A percentile compares a stretch with the other conserved stretches of the same genome.
These are phyloP conservation scores for Pelagia noctiluca DNA, from an alignment of 30 jellyfish, hydroid and myxozoan species.

Conservation along the genomic window DNA sequence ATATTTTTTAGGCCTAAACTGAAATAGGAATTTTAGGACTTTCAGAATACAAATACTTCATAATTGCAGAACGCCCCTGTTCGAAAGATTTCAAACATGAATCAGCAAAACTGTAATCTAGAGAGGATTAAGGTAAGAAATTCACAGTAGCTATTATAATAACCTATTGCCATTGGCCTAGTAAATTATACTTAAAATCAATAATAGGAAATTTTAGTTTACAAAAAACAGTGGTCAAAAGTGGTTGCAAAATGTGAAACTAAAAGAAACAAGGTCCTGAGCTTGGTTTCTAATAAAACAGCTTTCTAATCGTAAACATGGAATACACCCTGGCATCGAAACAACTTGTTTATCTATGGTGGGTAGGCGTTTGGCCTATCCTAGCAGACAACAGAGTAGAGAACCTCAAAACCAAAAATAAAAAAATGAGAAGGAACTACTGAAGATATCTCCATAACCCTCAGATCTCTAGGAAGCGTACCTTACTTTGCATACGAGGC, in stretches of 20 bases:
- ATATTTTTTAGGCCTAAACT: background rate
- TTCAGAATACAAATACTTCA: too few relatives aligned
- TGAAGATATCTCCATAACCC: too few relatives aligned
- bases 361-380: too few relatives aligned
- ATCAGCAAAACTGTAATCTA: constrained; percentile 25
- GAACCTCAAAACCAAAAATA: too few relatives aligned
- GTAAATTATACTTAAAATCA: background rate
- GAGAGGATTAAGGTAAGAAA: constrained; percentile 68
- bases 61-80: background rate
- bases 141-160: too few relatives aligned
- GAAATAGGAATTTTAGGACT: background rate
- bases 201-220: background rate
- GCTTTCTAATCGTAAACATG: background rate
- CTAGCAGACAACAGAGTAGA: too few relatives aligned
- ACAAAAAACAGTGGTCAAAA: background rate
- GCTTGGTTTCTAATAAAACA: background rate
- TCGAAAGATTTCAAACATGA: constrained; percentile 6
- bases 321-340: too few relatives aligned
- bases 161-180: background rate
- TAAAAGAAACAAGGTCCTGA: background rate
- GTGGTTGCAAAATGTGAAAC: too few relatives aligned
- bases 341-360: too few relatives aligned
- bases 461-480: too few relatives aligned
- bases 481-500: too few relatives aligned
- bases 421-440: too few relatives aligned